Evolutionary conservation across 2,797 vertebrate genomes (phyloP).

Genomic region (Syndactyla subalaris): DNA sequence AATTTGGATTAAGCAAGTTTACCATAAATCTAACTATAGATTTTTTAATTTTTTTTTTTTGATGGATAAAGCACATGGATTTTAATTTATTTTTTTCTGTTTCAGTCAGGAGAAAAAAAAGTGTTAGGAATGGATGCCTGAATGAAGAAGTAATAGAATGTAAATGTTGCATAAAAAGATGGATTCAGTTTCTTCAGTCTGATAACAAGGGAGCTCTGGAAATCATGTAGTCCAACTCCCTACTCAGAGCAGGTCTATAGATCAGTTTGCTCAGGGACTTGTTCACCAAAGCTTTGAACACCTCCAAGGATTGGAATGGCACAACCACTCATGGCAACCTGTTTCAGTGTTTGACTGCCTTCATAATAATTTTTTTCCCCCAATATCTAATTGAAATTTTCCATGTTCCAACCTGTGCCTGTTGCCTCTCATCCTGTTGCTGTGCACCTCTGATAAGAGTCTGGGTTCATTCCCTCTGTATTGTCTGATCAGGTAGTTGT

Average conservation of each 20-base stretch:
- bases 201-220: neutral
- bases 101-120: neutral
- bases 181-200: neutral
- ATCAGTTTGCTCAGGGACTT: neutral
- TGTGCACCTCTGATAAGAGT: neutral
- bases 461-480: neutral
- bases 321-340: neutral
- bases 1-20: conserved; percentile 1
- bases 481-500: neutral
- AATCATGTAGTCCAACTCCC: neutral
- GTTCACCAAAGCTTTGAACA: neutral
- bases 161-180: neutral
- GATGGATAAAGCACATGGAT: neutral
- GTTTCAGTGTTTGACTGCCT: neutral
- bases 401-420: neutral
- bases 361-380: neutral
- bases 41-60: neutral
- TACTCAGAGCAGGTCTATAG: neutral
- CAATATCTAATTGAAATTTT: neutral
- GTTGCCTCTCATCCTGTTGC: neutral
- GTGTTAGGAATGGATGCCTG: neutral
- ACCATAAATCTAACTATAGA: neutral
- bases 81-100: conserved; percentile 18
- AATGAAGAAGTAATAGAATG: neutral
- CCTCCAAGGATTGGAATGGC: neutral